These are phyloP conservation scores for Champsocephalus esox DNA, from an alignment of 2,797 vertebrate genomes.

Conservation along the genomic window DNA sequence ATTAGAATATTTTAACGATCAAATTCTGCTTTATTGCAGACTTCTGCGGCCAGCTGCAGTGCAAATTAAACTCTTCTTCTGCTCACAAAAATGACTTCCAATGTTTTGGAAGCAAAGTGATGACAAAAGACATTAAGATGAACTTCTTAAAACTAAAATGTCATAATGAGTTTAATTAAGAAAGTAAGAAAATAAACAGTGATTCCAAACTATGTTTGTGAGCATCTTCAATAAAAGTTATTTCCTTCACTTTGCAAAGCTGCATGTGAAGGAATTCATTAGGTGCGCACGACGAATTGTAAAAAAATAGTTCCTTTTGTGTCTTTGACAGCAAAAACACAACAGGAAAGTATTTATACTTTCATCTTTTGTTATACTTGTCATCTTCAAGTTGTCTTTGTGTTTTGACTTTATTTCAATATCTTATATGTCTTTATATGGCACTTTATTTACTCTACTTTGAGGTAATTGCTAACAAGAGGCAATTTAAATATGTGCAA, in stretches of 20 bases:
- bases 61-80: neutral
- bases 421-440: neutral
- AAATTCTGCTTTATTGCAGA: neutral
- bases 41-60: neutral
- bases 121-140: neutral
- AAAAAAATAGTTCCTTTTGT: too few relatives aligned
- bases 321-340: too few relatives aligned
- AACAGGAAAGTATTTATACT: too few relatives aligned
- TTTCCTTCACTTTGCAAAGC: neutral
- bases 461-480: too few relatives aligned
- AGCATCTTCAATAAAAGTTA: neutral
- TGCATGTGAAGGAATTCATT: neutral
- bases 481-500: neutral
- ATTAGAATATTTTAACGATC: slow-evolving; percentile 11
- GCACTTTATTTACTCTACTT: neutral
- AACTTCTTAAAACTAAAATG: neutral
- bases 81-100: neutral
- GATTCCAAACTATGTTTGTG: neutral
- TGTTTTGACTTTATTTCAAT: neutral
- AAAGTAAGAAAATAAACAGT: too few relatives aligned
- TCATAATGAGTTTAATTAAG: neutral
- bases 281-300: neutral
- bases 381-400: too few relatives aligned
- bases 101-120: neutral
- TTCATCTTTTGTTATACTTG: too few relatives aligned